phyloP scores from a whole-genome alignment of 2,113 vertebrate genomes.

The Alouatta palliata region DNA sequence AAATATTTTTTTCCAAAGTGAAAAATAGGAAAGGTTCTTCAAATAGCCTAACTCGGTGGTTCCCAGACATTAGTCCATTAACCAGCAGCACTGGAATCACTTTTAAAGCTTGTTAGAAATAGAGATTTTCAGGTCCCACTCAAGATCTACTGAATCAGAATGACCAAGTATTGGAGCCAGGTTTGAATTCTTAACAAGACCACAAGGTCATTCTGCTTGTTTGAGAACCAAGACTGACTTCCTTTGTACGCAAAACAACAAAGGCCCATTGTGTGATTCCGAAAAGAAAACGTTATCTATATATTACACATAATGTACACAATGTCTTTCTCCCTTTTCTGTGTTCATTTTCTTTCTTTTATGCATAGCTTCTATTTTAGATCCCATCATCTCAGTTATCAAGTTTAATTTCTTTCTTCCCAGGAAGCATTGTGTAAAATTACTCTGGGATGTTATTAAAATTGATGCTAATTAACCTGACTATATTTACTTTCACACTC shows the following conservation, averaged over 20 bases:
- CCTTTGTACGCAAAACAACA: conserved; percentile 40
- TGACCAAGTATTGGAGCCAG: neutral
- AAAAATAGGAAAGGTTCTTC: conserved; percentile 21
- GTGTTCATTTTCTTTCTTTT: conserved; percentile 31
- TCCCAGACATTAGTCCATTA: neutral
- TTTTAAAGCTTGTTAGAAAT: conserved; percentile 25
- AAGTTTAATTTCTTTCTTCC: conserved; percentile 62
- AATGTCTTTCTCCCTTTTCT: conserved; percentile 4
- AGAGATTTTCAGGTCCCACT: neutral
- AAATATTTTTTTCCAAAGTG: conserved; percentile 3
- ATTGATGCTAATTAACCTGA: conserved; percentile 68
- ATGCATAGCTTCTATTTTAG: conserved; percentile 36
- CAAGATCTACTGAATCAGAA: neutral
- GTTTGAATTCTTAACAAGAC: neutral
- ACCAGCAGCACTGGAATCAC: neutral
- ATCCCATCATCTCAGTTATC: conserved; percentile 20
- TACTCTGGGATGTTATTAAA: conserved; percentile 75
- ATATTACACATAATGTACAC: neutral
- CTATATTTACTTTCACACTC: conserved; percentile 76
- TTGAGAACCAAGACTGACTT: conserved; percentile 38
- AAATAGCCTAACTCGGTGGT: neutral
- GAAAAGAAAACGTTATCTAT: conserved; percentile 10
- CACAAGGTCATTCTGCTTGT: neutral
- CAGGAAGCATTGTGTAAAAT: conserved; percentile 53
- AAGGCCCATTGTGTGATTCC: neutral